Conservation (phyloP, 2,797 vertebrate genomes). For the Myotis myotis region DNA sequence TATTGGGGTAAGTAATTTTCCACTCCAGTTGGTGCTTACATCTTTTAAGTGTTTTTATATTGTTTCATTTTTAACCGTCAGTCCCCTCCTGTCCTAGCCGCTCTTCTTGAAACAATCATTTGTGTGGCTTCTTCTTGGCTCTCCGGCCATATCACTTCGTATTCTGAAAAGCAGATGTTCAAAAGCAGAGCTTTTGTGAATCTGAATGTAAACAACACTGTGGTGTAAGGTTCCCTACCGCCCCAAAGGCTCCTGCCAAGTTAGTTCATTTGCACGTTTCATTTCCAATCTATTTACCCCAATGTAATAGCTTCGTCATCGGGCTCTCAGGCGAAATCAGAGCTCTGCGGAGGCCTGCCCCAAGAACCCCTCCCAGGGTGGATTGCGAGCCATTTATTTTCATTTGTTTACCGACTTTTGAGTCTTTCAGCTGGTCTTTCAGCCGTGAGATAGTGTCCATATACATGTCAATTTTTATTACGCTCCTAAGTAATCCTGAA, state of each 20-base stretch:
- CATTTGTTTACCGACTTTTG: conserved; percentile 65
- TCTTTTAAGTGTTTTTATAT: background rate
- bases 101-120: background rate
- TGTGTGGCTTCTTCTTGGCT: background rate
- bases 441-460: conserved; percentile 57
- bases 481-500: conserved; percentile 60
- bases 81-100: background rate
- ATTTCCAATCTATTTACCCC: conserved; percentile 25
- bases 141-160: background rate
- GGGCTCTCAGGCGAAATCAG: conserved; percentile 32
- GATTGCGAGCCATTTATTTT: conserved; percentile 58
- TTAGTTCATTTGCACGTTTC: conserved; percentile 48
- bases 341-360: conserved; percentile 14
- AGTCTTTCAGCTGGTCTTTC: conserved; percentile 58
- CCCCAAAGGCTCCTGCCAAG: background rate
- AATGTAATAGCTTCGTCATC: conserved; percentile 14
- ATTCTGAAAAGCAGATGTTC: conserved; percentile 48
- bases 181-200: conserved; percentile 28
- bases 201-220: background rate
- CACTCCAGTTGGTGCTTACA: background rate
- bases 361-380: background rate
- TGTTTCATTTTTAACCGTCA: background rate
- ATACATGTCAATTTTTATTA: conserved; percentile 72
- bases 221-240: conserved; percentile 5
- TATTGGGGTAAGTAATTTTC: background rate